Conservation (phyloP, 2,888 invertebrate species). For the Brachypalpus laphriformis region DNA sequence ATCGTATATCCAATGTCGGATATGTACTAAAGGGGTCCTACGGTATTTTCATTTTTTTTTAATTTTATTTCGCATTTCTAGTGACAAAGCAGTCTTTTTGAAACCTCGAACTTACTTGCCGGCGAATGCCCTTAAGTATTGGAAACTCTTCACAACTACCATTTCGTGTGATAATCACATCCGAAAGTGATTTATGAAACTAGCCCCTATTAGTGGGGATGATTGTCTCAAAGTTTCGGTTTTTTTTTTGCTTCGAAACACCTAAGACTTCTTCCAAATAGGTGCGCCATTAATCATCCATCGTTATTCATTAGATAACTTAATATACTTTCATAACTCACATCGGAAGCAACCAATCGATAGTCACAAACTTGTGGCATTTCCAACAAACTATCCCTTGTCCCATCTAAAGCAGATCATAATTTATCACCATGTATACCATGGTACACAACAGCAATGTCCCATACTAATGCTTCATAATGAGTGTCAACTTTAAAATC, state of each 20-base stretch:
- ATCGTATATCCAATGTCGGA: too few species aligned
- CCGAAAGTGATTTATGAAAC: neutral
- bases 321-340: neutral
- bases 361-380: neutral
- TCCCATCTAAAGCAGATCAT: slow-evolving; percentile 23
- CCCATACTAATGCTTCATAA: slow-evolving; percentile 4
- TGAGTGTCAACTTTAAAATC: slow-evolving; percentile 34
- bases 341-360: slow-evolving; percentile 11
- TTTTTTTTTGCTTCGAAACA: neutral
- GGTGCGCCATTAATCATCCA: neutral
- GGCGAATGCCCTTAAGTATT: too few species aligned
- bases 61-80: too few species aligned
- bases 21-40: too few species aligned
- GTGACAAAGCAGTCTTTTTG: too few species aligned
- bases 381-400: neutral
- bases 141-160: neutral
- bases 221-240: too few species aligned
- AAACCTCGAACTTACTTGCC: too few species aligned
- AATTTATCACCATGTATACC: slow-evolving; percentile 37
- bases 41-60: too few species aligned
- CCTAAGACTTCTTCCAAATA: too few species aligned
- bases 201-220: too few species aligned
- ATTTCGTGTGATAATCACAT: neutral
- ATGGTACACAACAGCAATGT: neutral
- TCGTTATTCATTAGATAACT: neutral